Evolutionary conservation across 2,888 invertebrate genomes (phyloP), one percentile per base, ranked within the genome.

Genomic region (Drosophila greeni): DNA sequence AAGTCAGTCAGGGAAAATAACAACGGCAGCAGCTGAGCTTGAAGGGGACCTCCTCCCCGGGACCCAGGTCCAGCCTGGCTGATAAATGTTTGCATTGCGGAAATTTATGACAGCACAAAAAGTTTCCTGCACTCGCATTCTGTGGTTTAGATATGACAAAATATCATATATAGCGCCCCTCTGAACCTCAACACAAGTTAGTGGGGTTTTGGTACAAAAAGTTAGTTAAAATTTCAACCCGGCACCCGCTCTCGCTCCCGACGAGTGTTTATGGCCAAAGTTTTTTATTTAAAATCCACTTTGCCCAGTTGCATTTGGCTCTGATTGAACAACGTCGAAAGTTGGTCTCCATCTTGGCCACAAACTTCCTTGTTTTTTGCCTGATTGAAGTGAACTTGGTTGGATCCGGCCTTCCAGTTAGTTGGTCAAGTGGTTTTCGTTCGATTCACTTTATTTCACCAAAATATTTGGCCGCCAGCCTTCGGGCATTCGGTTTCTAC

Each of bases 81-180:
- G 79, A 82, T 79, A 79, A 82, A 79, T 79, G 75, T 79, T 82
- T 82, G 76, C 79, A 59, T 79, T 72, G 76, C 73, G 65, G 70
- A 79, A 79, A 79, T 82, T 79, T 82, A 82, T 76, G 79, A 79
- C 76, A 82, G 73, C 58, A 66, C 72, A 78, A 76, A 81, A 78
- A 82, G 75, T 82, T 73, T 62, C 62, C 52, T 61, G 61, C 73
- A 65, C 71, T 75, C 75, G 66, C 73, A 76, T 72, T 76, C 66
- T 78, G 76, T 76, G 82, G 82, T 70, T 81, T 70, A 79, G 82
- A 82, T 79, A 76, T 75, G 79, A 76, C 79, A 76, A 82, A 82
- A 82, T 72, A 75, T 66, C 59, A 48, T 64, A 68, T 48, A 72
- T 58, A 67, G 39, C 40, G n/a, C 53, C 54, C 33, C 40, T 5